Evolutionary conservation across 1,140 invertebrate genomes (phyloP), one percentile per base, ranked within the genome.

Genomic region (Drosophila bifasciata): DNA sequence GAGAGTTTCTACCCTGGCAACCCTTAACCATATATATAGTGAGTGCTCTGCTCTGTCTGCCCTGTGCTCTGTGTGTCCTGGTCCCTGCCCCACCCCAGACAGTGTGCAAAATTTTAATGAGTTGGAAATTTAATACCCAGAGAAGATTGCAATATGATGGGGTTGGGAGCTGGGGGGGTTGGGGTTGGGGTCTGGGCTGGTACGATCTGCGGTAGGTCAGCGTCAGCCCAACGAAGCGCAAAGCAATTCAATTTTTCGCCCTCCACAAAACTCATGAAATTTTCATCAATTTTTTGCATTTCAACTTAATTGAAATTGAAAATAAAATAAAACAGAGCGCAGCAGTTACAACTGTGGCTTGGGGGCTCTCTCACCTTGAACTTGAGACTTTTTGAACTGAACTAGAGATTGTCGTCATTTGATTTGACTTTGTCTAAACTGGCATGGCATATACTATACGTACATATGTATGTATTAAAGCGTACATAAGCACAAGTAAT

Each of bases 91-190:
- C 53, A 40, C 56, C 78, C 76, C 80, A 86, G 66, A 85, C 73
- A 85, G 74, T 81, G 74, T 76, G 74, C 78, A 81, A 86, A 80
- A 86, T 86, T 86, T 83, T 86, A 86, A 86, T 86, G 83, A 86
- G 83, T 83, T 86, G 83, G 83, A 88, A 86, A 86, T 86, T 88
- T 88, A 88, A 86, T 88, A 86, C 69, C 55, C 64, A 52, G 66
- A 55, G 51, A 75, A 75, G 53, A 80, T 80, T 80, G 76, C 77
- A 44, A 51, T 50, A 32, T 25, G 60, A 40, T 8, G 43, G 23
- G 15, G 21, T 6, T 25, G 7, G 3, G n/a, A n/a, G 0, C 45
- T 17, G 32, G 9, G 19, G 17, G 11, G n/a, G n/a, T n/a, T 8
- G 43, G 23, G 15, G 21, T 6, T 25, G 7, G 3, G n/a, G n/a